Conservation (phyloP, 1,140 invertebrate genomes). For the Heliconius melpomene region DNA sequence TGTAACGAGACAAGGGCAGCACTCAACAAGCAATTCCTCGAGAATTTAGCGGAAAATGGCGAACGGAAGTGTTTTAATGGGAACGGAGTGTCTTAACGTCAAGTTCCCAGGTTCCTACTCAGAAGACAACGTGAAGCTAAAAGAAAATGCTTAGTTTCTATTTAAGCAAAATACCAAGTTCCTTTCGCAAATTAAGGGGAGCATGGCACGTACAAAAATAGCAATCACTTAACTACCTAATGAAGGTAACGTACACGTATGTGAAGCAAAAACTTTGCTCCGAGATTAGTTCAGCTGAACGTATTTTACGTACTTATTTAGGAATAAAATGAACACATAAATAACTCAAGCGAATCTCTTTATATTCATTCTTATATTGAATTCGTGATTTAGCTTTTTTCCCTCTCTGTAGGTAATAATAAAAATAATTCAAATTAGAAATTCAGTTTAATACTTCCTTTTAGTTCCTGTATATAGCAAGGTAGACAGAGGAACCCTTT, state of each 20-base stretch:
- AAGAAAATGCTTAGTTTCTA: background rate
- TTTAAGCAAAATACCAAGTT: background rate
- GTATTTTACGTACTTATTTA: background rate
- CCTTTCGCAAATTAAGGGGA: background rate
- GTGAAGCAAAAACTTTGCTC: background rate
- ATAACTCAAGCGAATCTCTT: background rate
- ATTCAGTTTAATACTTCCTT: too few relatives aligned
- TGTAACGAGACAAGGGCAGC: background rate
- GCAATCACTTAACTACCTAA: background rate
- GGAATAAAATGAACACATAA: background rate
- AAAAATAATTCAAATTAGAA: too few relatives aligned
- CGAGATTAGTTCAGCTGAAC: background rate
- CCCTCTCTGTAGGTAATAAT: too few relatives aligned
- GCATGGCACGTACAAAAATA: background rate
- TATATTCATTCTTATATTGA: background rate
- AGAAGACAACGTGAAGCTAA: background rate
- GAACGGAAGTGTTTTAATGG: too few relatives aligned
- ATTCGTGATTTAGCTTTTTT: background rate
- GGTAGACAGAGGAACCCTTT: background rate
- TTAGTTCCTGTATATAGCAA: background rate
- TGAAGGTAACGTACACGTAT: background rate
- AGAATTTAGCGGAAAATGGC: too few relatives aligned
- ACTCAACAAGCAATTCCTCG: background rate
- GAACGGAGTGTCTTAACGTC: background rate
- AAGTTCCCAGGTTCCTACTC: background rate